These are phyloP conservation scores for Ibycter americanus DNA, from an alignment of 2,797 vertebrate species.

Conservation along the genomic window DNA sequence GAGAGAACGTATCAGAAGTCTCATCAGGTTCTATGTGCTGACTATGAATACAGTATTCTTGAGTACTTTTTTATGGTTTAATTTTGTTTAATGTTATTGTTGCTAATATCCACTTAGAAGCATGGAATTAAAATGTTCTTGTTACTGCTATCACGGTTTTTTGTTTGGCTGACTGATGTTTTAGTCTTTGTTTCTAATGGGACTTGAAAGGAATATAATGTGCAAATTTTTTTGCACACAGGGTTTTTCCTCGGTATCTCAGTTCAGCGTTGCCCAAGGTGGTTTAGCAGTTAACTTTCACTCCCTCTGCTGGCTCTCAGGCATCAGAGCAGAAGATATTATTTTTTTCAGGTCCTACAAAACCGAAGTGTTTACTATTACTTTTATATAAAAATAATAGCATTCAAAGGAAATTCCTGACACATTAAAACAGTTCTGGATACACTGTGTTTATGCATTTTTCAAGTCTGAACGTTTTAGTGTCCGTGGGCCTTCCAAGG, in stretches of 20 bases:
- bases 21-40: background rate
- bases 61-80: constrained; percentile 18
- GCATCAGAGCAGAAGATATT: background rate
- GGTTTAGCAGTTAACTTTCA: background rate
- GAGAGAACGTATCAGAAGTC: background rate
- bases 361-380: background rate
- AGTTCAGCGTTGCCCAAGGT: background rate
- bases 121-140: background rate
- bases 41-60: background rate
- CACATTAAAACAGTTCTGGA: background rate
- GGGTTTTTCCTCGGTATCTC: background rate
- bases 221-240: background rate
- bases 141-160: background rate
- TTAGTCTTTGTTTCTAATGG: background rate
- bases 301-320: constrained; percentile 62
- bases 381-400: background rate
- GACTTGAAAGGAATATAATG: background rate
- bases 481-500: background rate
- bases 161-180: background rate
- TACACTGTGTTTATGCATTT: background rate
- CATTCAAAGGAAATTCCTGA: background rate
- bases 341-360: background rate
- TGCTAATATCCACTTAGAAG: constrained; percentile 49
- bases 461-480: background rate
- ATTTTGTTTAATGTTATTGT: constrained; percentile 43